phyloP scores from a whole-genome alignment of 2,113 vertebrate species.

The Sapayoa aenigma region DNA sequence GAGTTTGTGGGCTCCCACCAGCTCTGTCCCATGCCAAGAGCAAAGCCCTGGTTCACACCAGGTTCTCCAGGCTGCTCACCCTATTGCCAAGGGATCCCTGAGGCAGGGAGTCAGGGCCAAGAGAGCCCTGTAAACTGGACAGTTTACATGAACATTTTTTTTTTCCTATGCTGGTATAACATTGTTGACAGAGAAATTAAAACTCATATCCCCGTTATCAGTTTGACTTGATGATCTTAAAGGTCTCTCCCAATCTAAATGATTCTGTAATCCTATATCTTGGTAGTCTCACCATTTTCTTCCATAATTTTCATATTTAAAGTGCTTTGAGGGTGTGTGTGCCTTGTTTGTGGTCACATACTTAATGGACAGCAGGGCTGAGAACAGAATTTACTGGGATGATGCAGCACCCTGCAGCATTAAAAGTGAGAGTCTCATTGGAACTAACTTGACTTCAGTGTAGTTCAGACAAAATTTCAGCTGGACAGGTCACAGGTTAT shows the following conservation, averaged over 20 bases:
- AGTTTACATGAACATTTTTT: neutral
- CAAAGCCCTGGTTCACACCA: neutral
- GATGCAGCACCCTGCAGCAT: neutral
- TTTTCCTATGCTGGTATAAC: neutral
- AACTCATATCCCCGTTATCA: neutral
- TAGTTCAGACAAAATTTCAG: neutral
- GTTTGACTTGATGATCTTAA: neutral
- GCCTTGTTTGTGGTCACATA: neutral
- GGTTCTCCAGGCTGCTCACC: neutral
- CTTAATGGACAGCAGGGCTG: no score
- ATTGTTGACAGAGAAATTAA: neutral
- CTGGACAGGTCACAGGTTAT: neutral
- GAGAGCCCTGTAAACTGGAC: neutral
- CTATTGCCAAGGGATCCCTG: neutral
- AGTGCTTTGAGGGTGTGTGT: neutral
- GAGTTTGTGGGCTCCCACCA: neutral
- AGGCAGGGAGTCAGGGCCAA: neutral
- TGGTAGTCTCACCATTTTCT: neutral
- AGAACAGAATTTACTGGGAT: neutral
- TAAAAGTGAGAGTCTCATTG: neutral
- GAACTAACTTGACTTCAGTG: neutral
- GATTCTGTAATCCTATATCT: neutral
- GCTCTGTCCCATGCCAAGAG: no score
- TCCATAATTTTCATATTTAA: neutral
- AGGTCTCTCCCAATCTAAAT: neutral